Conservation (phyloP, 2,888 invertebrate genomes). For the Mallateleia sp. region DNA sequence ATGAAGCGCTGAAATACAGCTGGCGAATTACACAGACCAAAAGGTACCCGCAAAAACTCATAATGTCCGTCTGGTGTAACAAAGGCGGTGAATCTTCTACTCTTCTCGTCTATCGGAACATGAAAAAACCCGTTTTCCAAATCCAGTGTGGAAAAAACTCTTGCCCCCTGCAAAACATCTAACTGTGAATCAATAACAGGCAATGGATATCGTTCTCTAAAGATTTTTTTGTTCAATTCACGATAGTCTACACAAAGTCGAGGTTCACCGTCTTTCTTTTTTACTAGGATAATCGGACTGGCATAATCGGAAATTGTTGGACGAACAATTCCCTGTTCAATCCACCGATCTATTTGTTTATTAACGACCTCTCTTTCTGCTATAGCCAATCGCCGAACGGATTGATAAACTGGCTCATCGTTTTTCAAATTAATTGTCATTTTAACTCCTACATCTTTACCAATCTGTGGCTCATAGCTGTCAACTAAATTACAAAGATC, state of each 20-base stretch:
- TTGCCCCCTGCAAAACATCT: not conserved
- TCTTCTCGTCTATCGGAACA: no score
- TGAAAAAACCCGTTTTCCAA: no score
- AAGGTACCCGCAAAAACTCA: no score
- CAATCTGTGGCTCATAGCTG: not conserved
- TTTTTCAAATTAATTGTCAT: not conserved
- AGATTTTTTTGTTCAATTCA: not conserved
- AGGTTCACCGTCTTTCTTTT: not conserved
- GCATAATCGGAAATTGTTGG: no score
- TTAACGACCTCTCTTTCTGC: no score
- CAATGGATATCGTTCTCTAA: not conserved
- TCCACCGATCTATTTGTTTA: no score
- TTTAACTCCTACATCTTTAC: not conserved
- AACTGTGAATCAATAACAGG: not conserved
- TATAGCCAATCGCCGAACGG: not conserved
- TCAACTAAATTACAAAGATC: not conserved
- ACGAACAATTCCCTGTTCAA: no score
- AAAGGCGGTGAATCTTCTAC: no score
- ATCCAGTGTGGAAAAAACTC: no score
- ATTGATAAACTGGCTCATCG: not conserved
- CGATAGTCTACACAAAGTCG: not conserved
- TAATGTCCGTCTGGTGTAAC: no score
- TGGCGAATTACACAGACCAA: no score
- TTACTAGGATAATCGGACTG: not conserved
- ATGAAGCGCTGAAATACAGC: no score